phyloP scores from a whole-genome alignment of 2,113 vertebrate genomes.

The Hystrix cristata region DNA sequence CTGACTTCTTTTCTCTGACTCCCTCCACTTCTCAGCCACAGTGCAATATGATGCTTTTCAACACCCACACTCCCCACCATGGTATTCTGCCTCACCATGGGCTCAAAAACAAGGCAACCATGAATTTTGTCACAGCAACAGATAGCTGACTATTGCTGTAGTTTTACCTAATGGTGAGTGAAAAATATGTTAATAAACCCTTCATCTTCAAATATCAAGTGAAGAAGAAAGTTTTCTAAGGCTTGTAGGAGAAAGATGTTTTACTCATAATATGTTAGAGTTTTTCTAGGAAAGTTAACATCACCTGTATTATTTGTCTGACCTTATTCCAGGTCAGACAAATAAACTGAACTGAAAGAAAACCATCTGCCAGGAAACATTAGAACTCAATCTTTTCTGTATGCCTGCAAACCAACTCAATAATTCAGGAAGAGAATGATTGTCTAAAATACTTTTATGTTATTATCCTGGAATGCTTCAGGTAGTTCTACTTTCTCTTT shows the following conservation, averaged over 20 bases:
- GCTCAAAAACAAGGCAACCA: neutral
- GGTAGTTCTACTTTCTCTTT: neutral
- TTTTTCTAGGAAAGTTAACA: conserved; percentile 25
- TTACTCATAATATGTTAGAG: neutral
- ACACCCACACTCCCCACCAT: accelerated
- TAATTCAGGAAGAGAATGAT: neutral
- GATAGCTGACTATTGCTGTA: neutral
- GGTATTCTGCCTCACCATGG: neutral
- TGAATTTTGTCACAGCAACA: neutral
- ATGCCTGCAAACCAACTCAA: neutral
- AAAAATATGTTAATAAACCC: neutral
- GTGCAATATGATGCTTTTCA: neutral
- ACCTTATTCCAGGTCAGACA: neutral
- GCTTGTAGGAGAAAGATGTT: neutral
- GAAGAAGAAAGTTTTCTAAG: neutral
- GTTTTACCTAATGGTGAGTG: neutral
- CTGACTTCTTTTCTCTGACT: neutral
- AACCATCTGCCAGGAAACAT: neutral
- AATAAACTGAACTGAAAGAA: conserved; percentile 21
- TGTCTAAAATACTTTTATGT: neutral
- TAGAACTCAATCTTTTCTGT: neutral
- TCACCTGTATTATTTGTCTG: neutral
- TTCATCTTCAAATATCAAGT: conserved; percentile 20
- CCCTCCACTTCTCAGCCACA: neutral
- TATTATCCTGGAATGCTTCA: neutral